A percentile compares a stretch with the other conserved stretches of the same genome.
These are phyloP conservation scores for Eupithecia abbreviata DNA, from an alignment of 2,888 invertebrate genomes.

Conservation along the genomic window DNA sequence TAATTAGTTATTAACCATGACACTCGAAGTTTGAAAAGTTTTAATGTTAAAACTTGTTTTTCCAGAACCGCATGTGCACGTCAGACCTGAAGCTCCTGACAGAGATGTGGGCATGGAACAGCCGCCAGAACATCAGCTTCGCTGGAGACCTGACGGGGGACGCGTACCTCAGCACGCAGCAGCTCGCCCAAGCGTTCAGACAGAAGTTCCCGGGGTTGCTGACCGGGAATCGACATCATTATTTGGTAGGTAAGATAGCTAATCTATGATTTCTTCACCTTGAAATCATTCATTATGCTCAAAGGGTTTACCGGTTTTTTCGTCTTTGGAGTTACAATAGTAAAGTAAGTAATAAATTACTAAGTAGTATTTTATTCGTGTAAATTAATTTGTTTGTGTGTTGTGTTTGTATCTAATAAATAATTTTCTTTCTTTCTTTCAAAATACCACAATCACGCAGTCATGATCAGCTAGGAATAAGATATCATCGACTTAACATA, in stretches of 20 bases:
- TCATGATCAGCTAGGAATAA: neutral
- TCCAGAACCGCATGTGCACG: slow-evolving; percentile 85
- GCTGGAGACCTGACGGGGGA: slow-evolving; percentile 86
- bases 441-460: no score
- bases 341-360: no score
- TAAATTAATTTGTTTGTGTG: no score
- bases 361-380: no score
- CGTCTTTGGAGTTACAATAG: no score
- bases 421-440: no score
- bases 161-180: slow-evolving; percentile 86
- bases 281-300: no score
- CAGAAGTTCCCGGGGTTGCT: slow-evolving; percentile 86
- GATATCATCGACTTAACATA: neutral
- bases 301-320: no score
- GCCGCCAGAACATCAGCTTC: slow-evolving; percentile 82
- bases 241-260: slow-evolving; percentile 81
- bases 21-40: no score
- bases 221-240: slow-evolving; percentile 79
- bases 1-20: no score
- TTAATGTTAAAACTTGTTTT: slow-evolving; percentile 7
- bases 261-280: neutral
- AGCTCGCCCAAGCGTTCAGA: slow-evolving; percentile 87
- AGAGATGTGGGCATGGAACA: slow-evolving; percentile 86
- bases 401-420: no score
- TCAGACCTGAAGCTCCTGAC: slow-evolving; percentile 86